Evolutionary conservation across 2,113 vertebrate genomes (phyloP).

Genomic region (Physeter macrocephalus): DNA sequence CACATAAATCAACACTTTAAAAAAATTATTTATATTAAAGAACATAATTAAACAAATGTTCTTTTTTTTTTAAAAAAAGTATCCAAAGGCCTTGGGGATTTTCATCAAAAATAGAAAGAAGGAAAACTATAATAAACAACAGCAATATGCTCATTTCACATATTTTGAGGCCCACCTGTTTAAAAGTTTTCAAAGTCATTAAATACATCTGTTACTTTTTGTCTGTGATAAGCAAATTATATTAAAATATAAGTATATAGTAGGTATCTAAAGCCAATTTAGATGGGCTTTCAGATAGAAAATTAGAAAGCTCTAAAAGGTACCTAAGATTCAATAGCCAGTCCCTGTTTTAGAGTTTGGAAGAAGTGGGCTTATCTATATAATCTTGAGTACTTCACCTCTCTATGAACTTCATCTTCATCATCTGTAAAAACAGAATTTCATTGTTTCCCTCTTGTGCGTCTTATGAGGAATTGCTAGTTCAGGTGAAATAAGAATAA

Average conservation of each 20-base stretch:
- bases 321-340: not conserved
- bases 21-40: constrained; percentile 12
- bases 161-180: constrained; percentile 31
- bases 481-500: not conserved
- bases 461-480: not conserved
- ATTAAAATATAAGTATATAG: not conserved
- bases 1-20: not conserved
- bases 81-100: not conserved
- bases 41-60: not conserved
- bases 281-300: not conserved
- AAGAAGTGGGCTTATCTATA: not conserved
- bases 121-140: constrained; percentile 15
- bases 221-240: not conserved
- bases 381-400: not conserved
- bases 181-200: constrained; percentile 35
- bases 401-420: not conserved
- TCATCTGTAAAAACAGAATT: not conserved
- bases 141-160: constrained; percentile 36
- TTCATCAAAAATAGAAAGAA: constrained; percentile 25
- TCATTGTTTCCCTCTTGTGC: not conserved
- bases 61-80: constrained; percentile 7
- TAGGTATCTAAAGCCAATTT: not conserved
- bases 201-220: constrained; percentile 26
- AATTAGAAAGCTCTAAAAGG: not conserved
- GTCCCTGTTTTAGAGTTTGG: not conserved